A percentile compares a stretch with the other conserved stretches of the same genome.
These are phyloP conservation scores for Plectus sambesii DNA, from an alignment of 1,140 invertebrate species.

Conservation along the genomic window DNA sequence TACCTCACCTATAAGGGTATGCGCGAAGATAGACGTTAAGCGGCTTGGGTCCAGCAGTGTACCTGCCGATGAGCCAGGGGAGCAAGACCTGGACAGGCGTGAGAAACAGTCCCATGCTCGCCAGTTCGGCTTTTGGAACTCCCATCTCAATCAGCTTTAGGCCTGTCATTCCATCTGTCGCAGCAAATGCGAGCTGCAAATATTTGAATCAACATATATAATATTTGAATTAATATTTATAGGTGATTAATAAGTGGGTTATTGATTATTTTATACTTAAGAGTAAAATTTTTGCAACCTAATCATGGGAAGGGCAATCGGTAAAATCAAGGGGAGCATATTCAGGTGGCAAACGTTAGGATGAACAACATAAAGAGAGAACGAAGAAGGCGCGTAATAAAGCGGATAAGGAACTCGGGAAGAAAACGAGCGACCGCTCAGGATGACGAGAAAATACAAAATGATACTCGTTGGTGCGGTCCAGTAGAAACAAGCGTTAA, in stretches of 20 bases:
- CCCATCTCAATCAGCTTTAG: constrained; percentile 88
- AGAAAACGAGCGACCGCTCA: no score
- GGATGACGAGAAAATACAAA: no score
- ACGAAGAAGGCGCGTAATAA: no score
- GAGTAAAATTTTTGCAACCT: no score
- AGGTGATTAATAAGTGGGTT: no score
- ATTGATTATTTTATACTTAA: no score
- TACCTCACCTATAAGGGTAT: constrained; percentile 64
- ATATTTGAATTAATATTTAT: background rate
- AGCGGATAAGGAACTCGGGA: no score
- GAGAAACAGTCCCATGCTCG: constrained; percentile 56
- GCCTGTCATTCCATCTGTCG: constrained; percentile 83
- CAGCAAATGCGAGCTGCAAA: constrained; percentile 78
- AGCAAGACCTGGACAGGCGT: constrained; percentile 80
- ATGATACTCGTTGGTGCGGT: background rate
- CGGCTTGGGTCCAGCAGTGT: constrained; percentile 73
- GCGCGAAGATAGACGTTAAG: constrained; percentile 77
- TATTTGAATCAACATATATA: background rate
- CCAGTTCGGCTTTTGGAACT: constrained; percentile 85
- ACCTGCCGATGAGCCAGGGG: constrained; percentile 72
- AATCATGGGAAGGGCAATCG: constrained; percentile 2
- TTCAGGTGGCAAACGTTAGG: no score
- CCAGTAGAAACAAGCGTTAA: constrained; percentile 1
- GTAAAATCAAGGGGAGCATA: no score
- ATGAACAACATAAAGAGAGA: no score